Evolutionary conservation across 2,797 vertebrate genomes (phyloP).

Genomic region (Gadopsis bispinosus): DNA sequence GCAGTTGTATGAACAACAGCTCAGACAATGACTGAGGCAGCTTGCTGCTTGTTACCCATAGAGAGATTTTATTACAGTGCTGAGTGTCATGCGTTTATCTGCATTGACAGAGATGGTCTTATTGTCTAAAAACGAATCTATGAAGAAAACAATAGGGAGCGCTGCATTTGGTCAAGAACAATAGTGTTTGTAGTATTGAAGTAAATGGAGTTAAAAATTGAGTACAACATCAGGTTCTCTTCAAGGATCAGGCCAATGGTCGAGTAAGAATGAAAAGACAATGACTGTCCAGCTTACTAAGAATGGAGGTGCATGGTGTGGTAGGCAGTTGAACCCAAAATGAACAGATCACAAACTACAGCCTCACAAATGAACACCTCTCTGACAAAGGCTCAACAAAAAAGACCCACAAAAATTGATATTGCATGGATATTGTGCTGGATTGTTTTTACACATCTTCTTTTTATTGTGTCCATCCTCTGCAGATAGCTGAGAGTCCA

Average conservation of each 20-base stretch:
- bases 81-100: conserved; percentile 57
- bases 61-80: conserved; percentile 63
- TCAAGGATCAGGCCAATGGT: too few relatives aligned
- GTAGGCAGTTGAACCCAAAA: neutral
- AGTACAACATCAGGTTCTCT: too few relatives aligned
- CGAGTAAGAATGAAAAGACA: too few relatives aligned
- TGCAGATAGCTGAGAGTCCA: conserved; percentile 20
- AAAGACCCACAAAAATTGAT: neutral
- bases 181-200: too few relatives aligned
- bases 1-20: conserved; percentile 35
- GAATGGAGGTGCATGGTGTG: too few relatives aligned
- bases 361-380: neutral
- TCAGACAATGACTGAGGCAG: conserved; percentile 45
- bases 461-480: conserved; percentile 12
- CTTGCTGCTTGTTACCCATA: conserved; percentile 52
- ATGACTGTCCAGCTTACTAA: too few relatives aligned
- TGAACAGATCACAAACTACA: neutral
- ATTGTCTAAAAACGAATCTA: neutral
- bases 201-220: too few relatives aligned
- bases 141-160: too few relatives aligned
- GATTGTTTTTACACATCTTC: conserved; percentile 14
- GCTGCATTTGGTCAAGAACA: too few relatives aligned
- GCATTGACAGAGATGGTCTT: conserved; percentile 15
- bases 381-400: neutral
- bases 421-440: conserved; percentile 3